These are phyloP conservation scores for Cephus pygmeus DNA, from an alignment of 2,888 invertebrate genomes.

Conservation along the genomic window DNA sequence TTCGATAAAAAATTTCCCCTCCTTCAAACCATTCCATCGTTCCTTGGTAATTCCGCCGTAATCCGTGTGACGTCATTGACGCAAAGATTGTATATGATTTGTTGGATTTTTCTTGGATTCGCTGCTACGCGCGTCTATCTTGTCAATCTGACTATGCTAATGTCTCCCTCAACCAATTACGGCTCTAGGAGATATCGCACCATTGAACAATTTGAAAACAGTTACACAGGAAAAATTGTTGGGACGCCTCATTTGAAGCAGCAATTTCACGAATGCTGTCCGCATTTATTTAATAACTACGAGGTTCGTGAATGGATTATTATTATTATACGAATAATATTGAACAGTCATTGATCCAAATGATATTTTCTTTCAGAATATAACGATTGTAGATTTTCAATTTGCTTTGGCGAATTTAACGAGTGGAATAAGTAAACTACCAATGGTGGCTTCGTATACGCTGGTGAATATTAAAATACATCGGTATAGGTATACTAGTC, in stretches of 20 bases:
- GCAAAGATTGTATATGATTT: background rate
- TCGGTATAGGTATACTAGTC: background rate
- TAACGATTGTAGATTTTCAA: background rate
- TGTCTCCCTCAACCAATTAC: background rate
- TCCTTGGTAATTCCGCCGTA: background rate
- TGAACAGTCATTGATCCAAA: background rate
- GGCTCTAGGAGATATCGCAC: background rate
- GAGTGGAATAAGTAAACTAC: background rate
- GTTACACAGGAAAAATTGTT: background rate
- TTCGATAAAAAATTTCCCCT: background rate
- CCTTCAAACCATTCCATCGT: background rate
- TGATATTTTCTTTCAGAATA: background rate
- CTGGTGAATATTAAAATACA: background rate
- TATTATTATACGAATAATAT: background rate
- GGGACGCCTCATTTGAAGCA: background rate
- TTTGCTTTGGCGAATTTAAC: background rate
- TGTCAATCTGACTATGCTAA: background rate
- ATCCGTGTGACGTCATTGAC: background rate
- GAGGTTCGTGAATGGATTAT: background rate
- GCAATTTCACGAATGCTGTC: background rate
- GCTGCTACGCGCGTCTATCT: background rate
- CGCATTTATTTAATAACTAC: background rate
- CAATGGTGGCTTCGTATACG: background rate
- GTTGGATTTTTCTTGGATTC: background rate
- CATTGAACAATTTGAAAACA: background rate